Evolutionary conservation across 2,113 vertebrate species (phyloP).

Genomic region (Fulica atra): DNA sequence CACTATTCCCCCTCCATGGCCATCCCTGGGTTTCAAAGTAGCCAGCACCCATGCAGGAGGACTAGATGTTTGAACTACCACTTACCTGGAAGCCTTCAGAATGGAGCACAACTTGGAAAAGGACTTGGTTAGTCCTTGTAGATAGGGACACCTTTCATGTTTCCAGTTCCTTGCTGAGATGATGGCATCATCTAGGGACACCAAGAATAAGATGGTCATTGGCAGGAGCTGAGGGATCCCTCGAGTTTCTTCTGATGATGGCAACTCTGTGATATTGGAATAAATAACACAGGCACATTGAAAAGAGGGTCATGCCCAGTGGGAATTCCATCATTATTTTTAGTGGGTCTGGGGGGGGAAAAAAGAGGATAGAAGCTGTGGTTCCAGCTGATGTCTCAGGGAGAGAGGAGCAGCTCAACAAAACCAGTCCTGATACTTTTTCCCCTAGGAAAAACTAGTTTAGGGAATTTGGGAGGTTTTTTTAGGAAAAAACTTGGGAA

Average conservation of each 20-base stretch:
- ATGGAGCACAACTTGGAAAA: accelerated
- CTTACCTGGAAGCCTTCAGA: neutral
- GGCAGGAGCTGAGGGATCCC: neutral
- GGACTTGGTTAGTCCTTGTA: neutral
- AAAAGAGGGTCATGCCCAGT: neutral
- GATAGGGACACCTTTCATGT: no score
- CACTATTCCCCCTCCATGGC: neutral
- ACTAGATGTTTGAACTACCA: accelerated
- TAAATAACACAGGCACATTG: accelerated
- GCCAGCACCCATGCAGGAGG: accelerated
- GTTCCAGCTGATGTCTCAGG: neutral
- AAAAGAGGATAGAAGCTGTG: no score
- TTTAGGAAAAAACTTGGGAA: neutral
- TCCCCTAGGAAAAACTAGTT: neutral
- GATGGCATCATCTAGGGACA: accelerated
- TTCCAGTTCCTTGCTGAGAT: neutral
- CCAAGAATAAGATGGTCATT: neutral
- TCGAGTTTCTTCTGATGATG: accelerated
- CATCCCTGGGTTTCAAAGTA: neutral
- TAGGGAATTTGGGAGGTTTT: neutral
- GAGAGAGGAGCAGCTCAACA: neutral
- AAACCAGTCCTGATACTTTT: neutral
- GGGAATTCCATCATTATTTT: accelerated
- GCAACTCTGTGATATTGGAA: accelerated
- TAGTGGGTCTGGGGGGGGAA: neutral